Base-by-base conservation (phyloP, 2,888 invertebrate genomes). In the Hipparchia semele region DNA sequence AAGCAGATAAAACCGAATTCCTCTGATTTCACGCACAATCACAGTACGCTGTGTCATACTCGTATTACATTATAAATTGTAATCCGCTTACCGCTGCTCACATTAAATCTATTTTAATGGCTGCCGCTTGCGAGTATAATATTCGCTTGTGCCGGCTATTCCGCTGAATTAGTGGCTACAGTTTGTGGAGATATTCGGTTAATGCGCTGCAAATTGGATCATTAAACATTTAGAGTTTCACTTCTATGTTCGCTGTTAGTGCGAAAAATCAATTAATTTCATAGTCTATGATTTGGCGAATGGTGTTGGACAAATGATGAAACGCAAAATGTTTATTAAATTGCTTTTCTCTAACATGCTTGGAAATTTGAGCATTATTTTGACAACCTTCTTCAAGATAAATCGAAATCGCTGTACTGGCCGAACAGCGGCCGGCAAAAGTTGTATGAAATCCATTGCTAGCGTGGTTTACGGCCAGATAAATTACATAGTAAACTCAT, bases 141-240 rank as follows among this genome's bases (percentile, higher is more conserved):
- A 66, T 66, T 39, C n/a, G 54, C 54, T 66, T 54, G 45, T n/a
- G 58, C 23, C 58, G n/a, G 39, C 39, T 45, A n/a, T 12, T 10
- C 49, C 74, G 74, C 74, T 71, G 71, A 68, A 74, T 74, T 68
- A 69, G 68, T 74, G 77, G 76, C 77, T 74, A 71, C 73, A 72
- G 68, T 72, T 65, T 75, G 75, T 66, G 54, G 68, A 70, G 60
- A 72, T 82, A 82, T 81, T 76, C 79, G 77, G 77, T 79, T 83
- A 86, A 84, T 81, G 83, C 82, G 83, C 83, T 81, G 85, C 84
- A 86, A 88, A 89, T 88, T 87, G 87, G 85, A 85, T 86, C 86
- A 86, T 90, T 88, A 89, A 85, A 82, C 82, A 86, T 86, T 86
- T 87, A 85, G 83, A 82, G 83, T 83, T 85, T 85, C 87, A 84